phyloP scores from a whole-genome alignment of 2,888 invertebrate species.

The Ischnura elegans region DNA sequence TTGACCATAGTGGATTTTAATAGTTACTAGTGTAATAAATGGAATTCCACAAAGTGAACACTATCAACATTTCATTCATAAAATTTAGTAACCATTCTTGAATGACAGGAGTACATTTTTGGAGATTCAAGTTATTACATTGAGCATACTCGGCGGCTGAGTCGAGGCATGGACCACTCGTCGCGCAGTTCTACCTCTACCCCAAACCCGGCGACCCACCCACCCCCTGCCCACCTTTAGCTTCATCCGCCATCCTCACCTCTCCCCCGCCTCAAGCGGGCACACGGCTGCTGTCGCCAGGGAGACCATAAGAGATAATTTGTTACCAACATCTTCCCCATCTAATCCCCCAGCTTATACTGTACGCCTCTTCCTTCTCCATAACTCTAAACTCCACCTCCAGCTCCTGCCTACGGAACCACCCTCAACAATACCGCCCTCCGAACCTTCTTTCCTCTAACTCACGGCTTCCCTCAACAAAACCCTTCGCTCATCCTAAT shows the following conservation, averaged over 20 bases:
- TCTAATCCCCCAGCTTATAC: constrained; percentile 47
- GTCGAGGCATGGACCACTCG: no score
- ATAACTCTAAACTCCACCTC: not conserved
- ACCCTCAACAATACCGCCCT: not conserved
- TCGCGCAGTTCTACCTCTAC: not conserved
- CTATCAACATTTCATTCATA: no score
- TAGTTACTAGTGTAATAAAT: no score
- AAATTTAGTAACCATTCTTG: no score
- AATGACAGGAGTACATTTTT: no score
- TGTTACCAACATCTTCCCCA: constrained; percentile 42
- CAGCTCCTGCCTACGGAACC: not conserved
- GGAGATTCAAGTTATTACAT: no score
- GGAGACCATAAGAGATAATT: constrained; percentile 60
- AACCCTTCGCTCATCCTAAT: constrained; percentile 40
- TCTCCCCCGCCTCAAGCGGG: not conserved
- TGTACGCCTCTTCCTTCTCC: constrained; percentile 18
- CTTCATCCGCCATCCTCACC: not conserved
- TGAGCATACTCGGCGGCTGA: no score
- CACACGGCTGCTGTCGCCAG: constrained; percentile 64
- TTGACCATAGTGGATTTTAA: no score
- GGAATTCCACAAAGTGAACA: no score
- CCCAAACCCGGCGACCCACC: not conserved
- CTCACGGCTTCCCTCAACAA: constrained; percentile 9
- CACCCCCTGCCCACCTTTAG: not conserved
- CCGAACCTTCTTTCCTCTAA: not conserved